Evolutionary conservation across 2,113 vertebrate genomes (phyloP).

Genomic region (Pholis gunnellus): DNA sequence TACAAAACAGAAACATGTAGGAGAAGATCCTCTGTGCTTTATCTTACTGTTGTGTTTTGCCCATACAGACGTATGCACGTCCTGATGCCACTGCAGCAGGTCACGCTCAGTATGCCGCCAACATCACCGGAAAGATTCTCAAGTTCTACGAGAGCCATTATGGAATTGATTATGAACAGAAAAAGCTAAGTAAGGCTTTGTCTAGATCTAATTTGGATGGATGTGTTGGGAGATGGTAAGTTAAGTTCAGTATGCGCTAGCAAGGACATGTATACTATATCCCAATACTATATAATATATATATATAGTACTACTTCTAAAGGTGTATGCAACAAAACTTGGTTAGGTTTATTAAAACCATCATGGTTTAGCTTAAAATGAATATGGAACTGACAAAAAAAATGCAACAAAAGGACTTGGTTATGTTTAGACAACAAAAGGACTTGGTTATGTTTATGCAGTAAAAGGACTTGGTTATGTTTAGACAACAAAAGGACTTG

Average conservation of each 20-base stretch:
- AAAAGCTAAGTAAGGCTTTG: slow-evolving; percentile 72
- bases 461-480: too few species aligned
- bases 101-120: slow-evolving; percentile 56
- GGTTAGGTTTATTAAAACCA: too few species aligned
- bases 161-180: slow-evolving; percentile 33
- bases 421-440: too few species aligned
- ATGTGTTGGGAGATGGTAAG: not conserved
- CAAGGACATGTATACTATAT: not conserved
- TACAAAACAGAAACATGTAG: not conserved
- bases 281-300: not conserved
- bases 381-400: too few species aligned
- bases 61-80: slow-evolving; percentile 74
- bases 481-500: too few species aligned
- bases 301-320: too few species aligned
- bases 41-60: not conserved
- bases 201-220: not conserved
- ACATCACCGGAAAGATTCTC: slow-evolving; percentile 67
- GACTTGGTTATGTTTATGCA: too few species aligned
- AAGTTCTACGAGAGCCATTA: slow-evolving; percentile 52
- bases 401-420: too few species aligned
- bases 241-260: not conserved
- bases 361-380: too few species aligned
- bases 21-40: not conserved
- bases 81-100: slow-evolving; percentile 52
- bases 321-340: too few species aligned